Percentiles rank a stretch among this genome's conserved stretches.
Evolutionary conservation across 37 sponge, comb jelly and placozoan genomes (phyloP).

Genomic region (Beroe forskalii): DNA sequence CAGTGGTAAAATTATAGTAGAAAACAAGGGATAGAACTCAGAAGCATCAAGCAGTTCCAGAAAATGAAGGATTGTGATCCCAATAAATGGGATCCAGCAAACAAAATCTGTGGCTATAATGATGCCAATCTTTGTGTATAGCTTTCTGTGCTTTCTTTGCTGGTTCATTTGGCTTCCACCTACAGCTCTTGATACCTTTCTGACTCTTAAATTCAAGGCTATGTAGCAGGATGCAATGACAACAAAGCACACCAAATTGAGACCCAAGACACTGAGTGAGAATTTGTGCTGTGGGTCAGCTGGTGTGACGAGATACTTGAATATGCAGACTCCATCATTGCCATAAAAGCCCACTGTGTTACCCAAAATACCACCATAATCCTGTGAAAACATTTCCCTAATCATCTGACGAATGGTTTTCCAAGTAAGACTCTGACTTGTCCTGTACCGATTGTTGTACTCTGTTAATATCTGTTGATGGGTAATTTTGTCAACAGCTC

Average conservation of each 20-base stretch:
- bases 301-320: not conserved
- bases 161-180: not conserved
- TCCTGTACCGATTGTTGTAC: not conserved
- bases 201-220: not conserved
- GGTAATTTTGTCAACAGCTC: not conserved
- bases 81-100: slow-evolving; percentile 13
- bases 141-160: not conserved
- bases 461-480: not conserved
- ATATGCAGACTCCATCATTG: not conserved
- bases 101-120: slow-evolving; percentile 3
- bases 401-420: not conserved
- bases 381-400: slow-evolving; percentile 12
- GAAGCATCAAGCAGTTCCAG: not conserved
- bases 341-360: not conserved
- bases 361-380: not conserved
- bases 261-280: not conserved
- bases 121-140: not conserved
- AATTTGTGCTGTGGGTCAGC: not conserved
- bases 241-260: not conserved
- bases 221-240: not conserved
- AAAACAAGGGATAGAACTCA: not conserved
- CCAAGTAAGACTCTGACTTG: not conserved
- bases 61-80: not conserved
- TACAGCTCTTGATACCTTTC: not conserved
- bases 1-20: not conserved